Percentiles rank a stretch among this genome's conserved stretches.
Evolutionary conservation across 2,797 vertebrate genomes (phyloP).

Genomic region (Myoxocephalus aenaeus): DNA sequence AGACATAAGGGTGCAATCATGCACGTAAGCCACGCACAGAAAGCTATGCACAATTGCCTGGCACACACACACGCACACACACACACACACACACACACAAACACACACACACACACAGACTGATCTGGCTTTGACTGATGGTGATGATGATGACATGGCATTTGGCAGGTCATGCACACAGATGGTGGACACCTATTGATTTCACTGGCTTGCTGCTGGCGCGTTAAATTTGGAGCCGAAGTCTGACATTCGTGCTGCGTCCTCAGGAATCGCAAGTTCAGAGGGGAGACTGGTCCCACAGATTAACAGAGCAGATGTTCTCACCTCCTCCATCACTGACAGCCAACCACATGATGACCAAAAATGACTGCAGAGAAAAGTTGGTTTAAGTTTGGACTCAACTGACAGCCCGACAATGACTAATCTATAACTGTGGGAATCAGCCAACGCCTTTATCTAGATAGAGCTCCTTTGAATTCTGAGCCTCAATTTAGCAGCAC

Average conservation of each 20-base stretch:
- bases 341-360: conserved; percentile 31
- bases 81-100: not conserved
- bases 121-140: conserved; percentile 76
- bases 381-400: conserved; percentile 54
- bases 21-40: conserved; percentile 11
- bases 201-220: conserved; percentile 61
- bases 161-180: conserved; percentile 83
- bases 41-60: not conserved
- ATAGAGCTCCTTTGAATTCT: conserved; percentile 54
- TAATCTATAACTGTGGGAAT: conserved; percentile 38
- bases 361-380: conserved; percentile 48
- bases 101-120: conserved; percentile 21
- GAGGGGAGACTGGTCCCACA: conserved; percentile 19
- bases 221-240: conserved; percentile 63
- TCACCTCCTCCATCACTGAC: conserved; percentile 65
- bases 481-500: conserved; percentile 50
- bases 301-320: conserved; percentile 76
- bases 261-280: conserved; percentile 63
- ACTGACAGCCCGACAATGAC: conserved; percentile 49
- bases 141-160: conserved; percentile 74
- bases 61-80: conserved; percentile 24
- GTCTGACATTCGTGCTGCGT: conserved; percentile 68
- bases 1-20: conserved; percentile 18
- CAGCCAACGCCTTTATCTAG: conserved; percentile 44
- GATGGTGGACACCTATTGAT: conserved; percentile 81